phyloP scores from a whole-genome alignment of 2,113 vertebrate genomes.

The Butorides virescens region DNA sequence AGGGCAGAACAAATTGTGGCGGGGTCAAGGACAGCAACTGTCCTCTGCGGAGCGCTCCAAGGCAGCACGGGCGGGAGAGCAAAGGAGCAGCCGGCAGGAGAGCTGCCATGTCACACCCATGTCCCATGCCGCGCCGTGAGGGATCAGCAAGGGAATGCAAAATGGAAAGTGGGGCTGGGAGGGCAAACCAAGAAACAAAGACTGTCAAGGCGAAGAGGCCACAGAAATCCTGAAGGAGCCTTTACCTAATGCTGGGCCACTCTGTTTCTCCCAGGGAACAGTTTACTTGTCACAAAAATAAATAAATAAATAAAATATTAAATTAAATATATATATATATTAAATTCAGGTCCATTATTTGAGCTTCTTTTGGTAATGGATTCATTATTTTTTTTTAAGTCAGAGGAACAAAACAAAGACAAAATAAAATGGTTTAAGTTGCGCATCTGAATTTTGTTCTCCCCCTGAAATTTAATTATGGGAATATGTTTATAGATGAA shows the following conservation, averaged over 20 bases:
- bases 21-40: neutral
- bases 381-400: neutral
- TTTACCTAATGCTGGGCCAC: neutral
- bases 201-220: neutral
- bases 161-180: neutral
- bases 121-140: neutral
- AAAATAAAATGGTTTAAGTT: neutral
- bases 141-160: neutral
- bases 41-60: neutral
- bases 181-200: neutral
- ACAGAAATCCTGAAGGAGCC: neutral
- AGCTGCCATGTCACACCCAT: neutral
- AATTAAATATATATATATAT: neutral
- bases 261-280: neutral
- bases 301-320: neutral
- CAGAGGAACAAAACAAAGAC: neutral
- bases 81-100: neutral
- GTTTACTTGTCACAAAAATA: neutral
- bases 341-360: neutral
- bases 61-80: rapidly evolving
- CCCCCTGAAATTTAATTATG: neutral
- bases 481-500: neutral
- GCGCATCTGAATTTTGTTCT: neutral
- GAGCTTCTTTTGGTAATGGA: neutral
- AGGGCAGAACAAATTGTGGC: neutral